These are phyloP conservation scores for Oncorhynchus nerka DNA, from an alignment of 2,113 vertebrate species.

Conservation along the genomic window DNA sequence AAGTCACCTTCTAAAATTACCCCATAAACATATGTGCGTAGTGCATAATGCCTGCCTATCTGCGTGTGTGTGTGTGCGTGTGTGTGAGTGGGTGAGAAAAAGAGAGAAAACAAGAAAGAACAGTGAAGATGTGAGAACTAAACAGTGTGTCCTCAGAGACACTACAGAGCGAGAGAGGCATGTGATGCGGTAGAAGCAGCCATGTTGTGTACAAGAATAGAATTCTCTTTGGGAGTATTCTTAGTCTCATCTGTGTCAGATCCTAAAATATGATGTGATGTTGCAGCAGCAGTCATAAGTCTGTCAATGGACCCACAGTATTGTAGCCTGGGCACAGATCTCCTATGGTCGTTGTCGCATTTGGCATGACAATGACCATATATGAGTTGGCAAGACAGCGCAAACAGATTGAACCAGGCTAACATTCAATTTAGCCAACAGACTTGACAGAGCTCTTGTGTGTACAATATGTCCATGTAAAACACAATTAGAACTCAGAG, in stretches of 20 bases:
- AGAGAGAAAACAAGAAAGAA: not conserved
- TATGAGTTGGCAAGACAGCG: too few species aligned
- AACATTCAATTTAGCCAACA: not conserved
- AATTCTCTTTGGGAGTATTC: not conserved
- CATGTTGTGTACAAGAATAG: constrained; percentile 15
- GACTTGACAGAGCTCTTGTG: too few species aligned
- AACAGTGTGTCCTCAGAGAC: not conserved
- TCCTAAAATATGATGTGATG: not conserved
- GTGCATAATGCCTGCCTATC: too few species aligned
- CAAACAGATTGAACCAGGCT: too few species aligned
- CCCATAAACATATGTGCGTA: too few species aligned
- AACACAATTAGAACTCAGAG: not conserved
- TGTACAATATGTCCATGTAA: not conserved
- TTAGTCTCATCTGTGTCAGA: not conserved
- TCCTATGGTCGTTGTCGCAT: too few species aligned
- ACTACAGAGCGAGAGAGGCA: not conserved
- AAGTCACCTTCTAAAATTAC: too few species aligned
- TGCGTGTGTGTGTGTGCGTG: too few species aligned
- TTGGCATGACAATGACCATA: too few species aligned
- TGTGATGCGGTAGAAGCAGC: not conserved
- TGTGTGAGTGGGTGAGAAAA: too few species aligned
- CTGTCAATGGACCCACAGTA: not conserved
- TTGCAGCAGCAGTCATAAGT: not conserved
- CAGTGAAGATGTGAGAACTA: not conserved
- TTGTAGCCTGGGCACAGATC: too few species aligned